Conservation (phyloP, 2,113 vertebrate genomes). For the Catharus bicknelli region DNA sequence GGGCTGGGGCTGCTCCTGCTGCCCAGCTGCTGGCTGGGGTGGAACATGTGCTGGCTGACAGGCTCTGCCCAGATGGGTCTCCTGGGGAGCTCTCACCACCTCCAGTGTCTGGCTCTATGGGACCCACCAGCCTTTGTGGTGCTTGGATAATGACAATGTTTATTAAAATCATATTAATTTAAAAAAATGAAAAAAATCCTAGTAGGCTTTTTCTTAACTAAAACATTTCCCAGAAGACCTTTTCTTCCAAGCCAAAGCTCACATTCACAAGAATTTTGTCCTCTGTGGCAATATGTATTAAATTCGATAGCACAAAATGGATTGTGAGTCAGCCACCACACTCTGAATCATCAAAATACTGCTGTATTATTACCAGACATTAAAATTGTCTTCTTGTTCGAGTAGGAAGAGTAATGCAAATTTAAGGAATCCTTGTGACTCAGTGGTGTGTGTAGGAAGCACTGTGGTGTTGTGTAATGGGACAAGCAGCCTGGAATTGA, state of each 20-base stretch:
- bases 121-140: neutral
- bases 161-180: neutral
- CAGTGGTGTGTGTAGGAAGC: conserved; percentile 4
- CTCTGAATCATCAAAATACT: neutral
- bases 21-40: neutral
- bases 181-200: too few species aligned
- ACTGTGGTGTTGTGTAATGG: neutral
- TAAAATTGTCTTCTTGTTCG: neutral
- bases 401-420: neutral
- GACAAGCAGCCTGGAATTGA: conserved; percentile 15
- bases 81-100: neutral
- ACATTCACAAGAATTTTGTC: neutral
- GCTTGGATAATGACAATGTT: neutral
- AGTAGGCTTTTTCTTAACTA: neutral
- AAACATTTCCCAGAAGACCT: neutral
- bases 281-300: neutral
- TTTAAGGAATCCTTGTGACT: neutral
- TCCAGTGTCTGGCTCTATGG: neutral
- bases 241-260: neutral
- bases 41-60: neutral
- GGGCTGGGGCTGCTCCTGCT: neutral
- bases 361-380: neutral
- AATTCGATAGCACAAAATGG: neutral
- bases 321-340: neutral
- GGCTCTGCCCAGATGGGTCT: rapidly evolving